A percentile compares a stretch with the other conserved stretches of the same genome.
Evolutionary conservation across 2,888 invertebrate genomes (phyloP).

Genomic region (Andricus curvator): DNA sequence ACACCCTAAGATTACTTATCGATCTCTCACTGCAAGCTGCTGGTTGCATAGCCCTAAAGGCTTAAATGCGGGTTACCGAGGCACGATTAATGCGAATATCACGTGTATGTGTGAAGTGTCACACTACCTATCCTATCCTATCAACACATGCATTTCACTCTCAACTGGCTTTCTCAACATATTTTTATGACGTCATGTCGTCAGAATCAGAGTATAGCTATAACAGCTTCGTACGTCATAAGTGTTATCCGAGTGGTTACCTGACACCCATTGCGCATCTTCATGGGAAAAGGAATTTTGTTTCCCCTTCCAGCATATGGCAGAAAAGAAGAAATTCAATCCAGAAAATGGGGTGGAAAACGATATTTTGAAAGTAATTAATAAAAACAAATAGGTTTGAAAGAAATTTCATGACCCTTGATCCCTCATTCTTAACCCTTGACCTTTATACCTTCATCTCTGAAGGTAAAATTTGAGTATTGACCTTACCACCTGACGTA

Average conservation of each 20-base stretch:
- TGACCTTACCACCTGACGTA: no score
- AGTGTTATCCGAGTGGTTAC: neutral
- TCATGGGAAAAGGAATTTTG: neutral
- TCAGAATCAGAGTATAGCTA: neutral
- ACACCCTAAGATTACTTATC: conserved; percentile 16
- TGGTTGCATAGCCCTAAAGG: neutral
- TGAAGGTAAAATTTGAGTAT: no score
- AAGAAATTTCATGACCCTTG: no score
- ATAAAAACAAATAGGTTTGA: no score
- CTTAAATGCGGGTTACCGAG: neutral
- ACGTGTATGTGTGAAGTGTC: neutral
- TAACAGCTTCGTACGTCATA: neutral
- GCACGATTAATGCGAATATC: neutral
- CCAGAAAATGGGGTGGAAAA: neutral
- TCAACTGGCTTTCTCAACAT: neutral
- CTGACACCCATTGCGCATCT: neutral
- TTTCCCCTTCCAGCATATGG: neutral
- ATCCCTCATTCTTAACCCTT: no score
- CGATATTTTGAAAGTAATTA: neutral
- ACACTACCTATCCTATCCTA: neutral
- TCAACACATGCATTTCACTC: neutral
- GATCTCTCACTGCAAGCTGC: neutral
- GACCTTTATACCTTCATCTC: no score
- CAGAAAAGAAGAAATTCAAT: neutral
- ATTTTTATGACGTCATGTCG: neutral